phyloP scores from a whole-genome alignment of 2,797 vertebrate genomes.

The Spea hammondii region DNA sequence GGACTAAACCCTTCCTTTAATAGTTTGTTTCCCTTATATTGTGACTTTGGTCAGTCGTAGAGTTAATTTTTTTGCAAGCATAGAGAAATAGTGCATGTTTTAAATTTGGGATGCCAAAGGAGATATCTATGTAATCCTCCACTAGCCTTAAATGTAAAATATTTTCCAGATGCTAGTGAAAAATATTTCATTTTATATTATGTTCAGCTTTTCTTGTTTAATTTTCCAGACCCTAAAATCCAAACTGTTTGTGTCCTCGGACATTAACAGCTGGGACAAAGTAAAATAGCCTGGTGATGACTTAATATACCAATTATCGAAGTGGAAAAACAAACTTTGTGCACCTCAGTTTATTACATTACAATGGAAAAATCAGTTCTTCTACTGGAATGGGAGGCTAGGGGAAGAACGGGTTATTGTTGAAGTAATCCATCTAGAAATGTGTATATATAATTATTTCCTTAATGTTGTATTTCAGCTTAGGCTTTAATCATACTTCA shows the following conservation, averaged over 20 bases:
- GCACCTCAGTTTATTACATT: not conserved
- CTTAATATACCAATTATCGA: slow-evolving; percentile 10
- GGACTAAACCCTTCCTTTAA: too few relatives aligned
- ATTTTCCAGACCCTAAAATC: not conserved
- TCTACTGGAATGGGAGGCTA: not conserved
- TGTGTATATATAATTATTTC: not conserved
- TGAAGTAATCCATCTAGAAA: slow-evolving; percentile 5
- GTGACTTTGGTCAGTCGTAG: too few relatives aligned
- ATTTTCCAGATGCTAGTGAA: too few relatives aligned
- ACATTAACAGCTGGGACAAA: not conserved
- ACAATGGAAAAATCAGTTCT: not conserved
- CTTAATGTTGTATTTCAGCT: slow-evolving; percentile 8
- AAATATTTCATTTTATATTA: too few relatives aligned
- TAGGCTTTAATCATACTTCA: slow-evolving; percentile 22
- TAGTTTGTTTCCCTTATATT: too few relatives aligned
- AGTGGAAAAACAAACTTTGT: not conserved
- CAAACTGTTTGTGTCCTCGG: not conserved
- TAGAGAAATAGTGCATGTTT: too few relatives aligned
- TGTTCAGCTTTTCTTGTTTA: too few relatives aligned
- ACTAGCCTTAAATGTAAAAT: too few relatives aligned
- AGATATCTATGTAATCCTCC: too few relatives aligned
- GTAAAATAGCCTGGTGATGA: not conserved
- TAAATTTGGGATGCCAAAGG: too few relatives aligned
- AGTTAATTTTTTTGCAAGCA: too few relatives aligned
- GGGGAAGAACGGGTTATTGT: not conserved